Base-by-base conservation (phyloP, 1,140 invertebrate species). In the Leucophenga varia region DNA sequence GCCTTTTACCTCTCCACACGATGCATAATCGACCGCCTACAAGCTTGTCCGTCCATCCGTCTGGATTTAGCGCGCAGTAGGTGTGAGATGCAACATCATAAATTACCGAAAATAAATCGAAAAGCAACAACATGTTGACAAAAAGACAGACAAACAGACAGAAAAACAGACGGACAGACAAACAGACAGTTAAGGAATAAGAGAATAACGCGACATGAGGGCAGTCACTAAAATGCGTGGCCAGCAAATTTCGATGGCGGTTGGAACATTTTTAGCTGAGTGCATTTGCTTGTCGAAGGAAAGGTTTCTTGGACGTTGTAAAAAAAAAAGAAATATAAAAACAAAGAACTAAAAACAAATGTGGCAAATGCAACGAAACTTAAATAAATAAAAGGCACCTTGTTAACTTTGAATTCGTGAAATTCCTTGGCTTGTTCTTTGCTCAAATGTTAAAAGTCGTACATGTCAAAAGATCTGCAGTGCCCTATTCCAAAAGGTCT, bases 211-310 rank as follows among this genome's bases (percentile, higher is more conserved):
- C n/a, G n/a, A n/a, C n/a, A n/a, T n/a, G n/a, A n/a, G n/a, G n/a
- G n/a, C n/a, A n/a, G n/a, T n/a, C n/a, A 21, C 59, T 60, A 47
- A 57, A 61, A 59, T 49, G 43, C 46, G 43, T 30, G 34, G 39
- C 25, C 30, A 43, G 56, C 34, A 21, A 25, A 12, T 45, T 43
- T 46, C 28, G 25, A 30, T 30, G 38, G 44, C 32, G 59, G 20
- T n/a, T 36, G 38, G 34, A 51, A 65, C 64, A 65, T 64, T 69
- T 69, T 64, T 49, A 44, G 57, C 47, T 67, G 64, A 67, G 64
- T 67, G 64, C 64, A 68, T 68, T 67, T 67, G 64, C 64, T 69
- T 67, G 64, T 67, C 64, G 65, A 68, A 54, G 68, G 69, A 67
- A 67, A 68, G 64, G 57, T 68, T 68, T 45, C 52, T 54, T 44